Base-by-base conservation (phyloP, 2,888 invertebrate genomes). In the Coelinius sp. region DNA sequence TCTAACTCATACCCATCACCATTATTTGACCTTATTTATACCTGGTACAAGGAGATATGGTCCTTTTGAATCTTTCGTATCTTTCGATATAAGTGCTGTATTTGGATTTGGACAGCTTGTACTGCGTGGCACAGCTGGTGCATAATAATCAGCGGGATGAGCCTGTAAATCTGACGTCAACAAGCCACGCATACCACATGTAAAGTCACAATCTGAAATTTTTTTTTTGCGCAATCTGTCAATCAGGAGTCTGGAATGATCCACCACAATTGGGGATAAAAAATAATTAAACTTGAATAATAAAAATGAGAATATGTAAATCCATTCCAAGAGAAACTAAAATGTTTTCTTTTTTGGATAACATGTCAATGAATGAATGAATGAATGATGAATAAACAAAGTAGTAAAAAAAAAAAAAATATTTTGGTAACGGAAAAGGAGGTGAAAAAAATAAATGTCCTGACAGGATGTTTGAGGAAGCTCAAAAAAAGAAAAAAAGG, bases 31-130 rank as follows among this genome's bases (percentile, higher is more conserved):
- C 82, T 86, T 83, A 83, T 84, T 82, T 84, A 88, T 89, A 90
- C 91, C 91, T 90, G 90, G 89, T 85, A 91, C 88, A 79, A 90
- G 89, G 81, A 90, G 88, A 86, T 90, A 90, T 76, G 90, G 89
- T 83, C 90, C 90, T 86, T 90, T 90, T 81, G 88, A 88, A 83
- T 88, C 89, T 84, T 88, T 88, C 68, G 88, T 83, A 76, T 88
- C 86, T 85, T 85, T 88, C 75, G 84, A 86, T 63, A 88, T 83
- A 70, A 87, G 83, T 52, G 86, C 83, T 74, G 87, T 86, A 80
- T 87, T 87, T 75, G 88, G 84, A 79, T 86, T 85, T 24, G 88
- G 88, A 72, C 88, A 87, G 81, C 87, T 88, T 76, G 84, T 85
- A 78, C 87, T 88, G 73, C 88, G 84, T 73, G 83, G 81, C 52